A percentile compares a stretch with the other conserved stretches of the same genome.
These are phyloP conservation scores for Anarsia innoxiella DNA, from an alignment of 2,888 invertebrate species.

Conservation along the genomic window DNA sequence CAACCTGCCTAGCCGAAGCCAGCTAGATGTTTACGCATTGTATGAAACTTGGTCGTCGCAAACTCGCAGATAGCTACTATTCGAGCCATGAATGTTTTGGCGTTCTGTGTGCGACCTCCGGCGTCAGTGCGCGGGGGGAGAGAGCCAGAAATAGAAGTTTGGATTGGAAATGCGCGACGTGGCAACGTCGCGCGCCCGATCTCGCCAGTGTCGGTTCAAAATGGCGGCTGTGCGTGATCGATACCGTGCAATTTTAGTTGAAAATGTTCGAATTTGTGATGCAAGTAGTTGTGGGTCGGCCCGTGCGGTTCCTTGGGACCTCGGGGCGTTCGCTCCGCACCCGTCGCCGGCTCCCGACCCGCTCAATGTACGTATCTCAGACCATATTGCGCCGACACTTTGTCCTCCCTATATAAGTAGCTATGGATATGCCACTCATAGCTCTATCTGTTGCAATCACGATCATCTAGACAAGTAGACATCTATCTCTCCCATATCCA, in stretches of 20 bases:
- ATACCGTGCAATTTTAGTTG: conserved; percentile 68
- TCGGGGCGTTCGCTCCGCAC: conserved; percentile 52
- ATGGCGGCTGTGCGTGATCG: conserved; percentile 75
- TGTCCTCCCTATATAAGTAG: conserved; percentile 39
- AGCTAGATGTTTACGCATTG: conserved; percentile 46
- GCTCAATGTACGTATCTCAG: conserved; percentile 68
- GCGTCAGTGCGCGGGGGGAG: conserved; percentile 45
- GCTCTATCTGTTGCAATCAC: conserved; percentile 29
- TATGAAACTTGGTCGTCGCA: conserved; percentile 35
- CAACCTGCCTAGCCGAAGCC: conserved; percentile 26
- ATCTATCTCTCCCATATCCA: conserved; percentile 38
- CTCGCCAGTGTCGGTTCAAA: conserved; percentile 71
- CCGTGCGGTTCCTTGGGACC: conserved; percentile 60
- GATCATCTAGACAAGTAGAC: conserved; percentile 31
- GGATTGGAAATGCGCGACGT: conserved; percentile 64
- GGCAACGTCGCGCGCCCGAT: conserved; percentile 66
- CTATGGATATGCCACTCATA: conserved; percentile 45
- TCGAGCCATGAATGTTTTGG: conserved; percentile 59
- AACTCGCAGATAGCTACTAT: conserved; percentile 36
- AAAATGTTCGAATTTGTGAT: conserved; percentile 68
- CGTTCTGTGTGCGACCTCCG: conserved; percentile 53
- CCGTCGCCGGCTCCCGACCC: conserved; percentile 56
- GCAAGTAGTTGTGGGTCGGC: conserved; percentile 66
- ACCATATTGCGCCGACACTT: conserved; percentile 71
- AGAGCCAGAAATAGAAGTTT: conserved; percentile 68